A percentile compares a stretch with the other conserved stretches of the same genome.
Conservation (phyloP, 2,113 vertebrate species). For the Bufo bufo region DNA sequence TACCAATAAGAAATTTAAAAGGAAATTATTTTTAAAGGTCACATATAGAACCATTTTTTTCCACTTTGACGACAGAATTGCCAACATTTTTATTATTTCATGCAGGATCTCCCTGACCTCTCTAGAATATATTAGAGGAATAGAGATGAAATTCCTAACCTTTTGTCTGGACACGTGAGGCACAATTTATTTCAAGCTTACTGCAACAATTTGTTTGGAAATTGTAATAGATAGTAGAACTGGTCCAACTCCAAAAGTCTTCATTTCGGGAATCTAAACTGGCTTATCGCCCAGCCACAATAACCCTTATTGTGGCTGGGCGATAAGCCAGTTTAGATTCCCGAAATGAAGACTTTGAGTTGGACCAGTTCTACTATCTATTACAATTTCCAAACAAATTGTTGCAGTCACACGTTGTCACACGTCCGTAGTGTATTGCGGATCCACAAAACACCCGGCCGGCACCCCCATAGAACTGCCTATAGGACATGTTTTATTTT, state of each 20-base stretch:
- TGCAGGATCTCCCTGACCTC: constrained; percentile 17
- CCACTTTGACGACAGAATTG: constrained; percentile 25
- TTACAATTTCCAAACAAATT: constrained; percentile 54
- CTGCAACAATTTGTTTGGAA: constrained; percentile 53
- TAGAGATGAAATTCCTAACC: constrained; percentile 46
- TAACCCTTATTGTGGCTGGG: constrained; percentile 45
- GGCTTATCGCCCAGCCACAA: constrained; percentile 46
- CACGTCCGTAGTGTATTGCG: too few relatives aligned
- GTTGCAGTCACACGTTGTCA: constrained; percentile 39
- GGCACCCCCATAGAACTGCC: too few relatives aligned
- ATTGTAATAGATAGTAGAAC: constrained; percentile 50
- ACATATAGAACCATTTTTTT: constrained; percentile 38
- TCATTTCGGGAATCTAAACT: constrained; percentile 43
- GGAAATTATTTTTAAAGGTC: constrained; percentile 59
- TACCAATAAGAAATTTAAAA: constrained; percentile 40
- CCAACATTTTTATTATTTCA: constrained; percentile 34
- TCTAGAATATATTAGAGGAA: constrained; percentile 19
- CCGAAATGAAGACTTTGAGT: constrained; percentile 49
- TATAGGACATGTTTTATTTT: too few relatives aligned
- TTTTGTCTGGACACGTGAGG: constrained; percentile 39
- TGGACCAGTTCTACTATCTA: constrained; percentile 45
- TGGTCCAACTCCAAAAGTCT: constrained; percentile 47
- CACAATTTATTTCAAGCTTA: constrained; percentile 43
- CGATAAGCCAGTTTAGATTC: constrained; percentile 43
- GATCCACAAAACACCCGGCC: too few relatives aligned